Conservation (phyloP, 2,888 invertebrate species). For the Amiota communis region DNA sequence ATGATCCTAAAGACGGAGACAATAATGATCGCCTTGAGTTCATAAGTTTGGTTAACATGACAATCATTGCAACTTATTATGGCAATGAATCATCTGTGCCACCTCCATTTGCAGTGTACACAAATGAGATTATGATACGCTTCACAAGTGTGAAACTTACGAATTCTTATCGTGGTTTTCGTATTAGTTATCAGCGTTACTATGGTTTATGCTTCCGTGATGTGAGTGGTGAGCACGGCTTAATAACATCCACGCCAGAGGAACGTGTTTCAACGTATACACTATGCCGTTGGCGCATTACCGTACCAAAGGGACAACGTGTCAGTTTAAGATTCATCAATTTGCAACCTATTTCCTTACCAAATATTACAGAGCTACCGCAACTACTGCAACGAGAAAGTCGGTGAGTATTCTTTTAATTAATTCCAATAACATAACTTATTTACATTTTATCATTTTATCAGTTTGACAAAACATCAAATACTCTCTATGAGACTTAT, state of each 20-base stretch:
- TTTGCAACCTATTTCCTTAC: slow-evolving; percentile 64
- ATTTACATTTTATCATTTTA: no score
- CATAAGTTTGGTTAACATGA: slow-evolving; percentile 42
- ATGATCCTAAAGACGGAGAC: slow-evolving; percentile 45
- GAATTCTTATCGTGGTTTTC: slow-evolving; percentile 77
- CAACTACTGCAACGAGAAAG: no score
- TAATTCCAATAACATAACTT: no score
- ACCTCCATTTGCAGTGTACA: slow-evolving; percentile 72
- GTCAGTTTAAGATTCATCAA: slow-evolving; percentile 78
- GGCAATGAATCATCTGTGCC: slow-evolving; percentile 69
- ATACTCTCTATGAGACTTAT: not conserved
- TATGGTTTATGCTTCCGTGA: slow-evolving; percentile 78
- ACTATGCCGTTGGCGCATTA: slow-evolving; percentile 82
- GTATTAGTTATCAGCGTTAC: slow-evolving; percentile 77
- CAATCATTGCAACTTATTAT: slow-evolving; percentile 59
- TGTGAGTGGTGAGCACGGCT: slow-evolving; percentile 78
- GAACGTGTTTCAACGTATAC: slow-evolving; percentile 41
- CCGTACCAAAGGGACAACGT: slow-evolving; percentile 77
- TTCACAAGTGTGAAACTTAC: slow-evolving; percentile 74
- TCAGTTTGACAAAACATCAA: not conserved
- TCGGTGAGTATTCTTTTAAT: slow-evolving; percentile 1
- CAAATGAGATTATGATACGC: slow-evolving; percentile 75
- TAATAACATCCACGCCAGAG: slow-evolving; percentile 35
- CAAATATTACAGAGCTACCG: not conserved
- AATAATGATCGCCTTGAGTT: slow-evolving; percentile 72